Evolutionary conservation across 2,113 vertebrate genomes (phyloP), one percentile per base, ranked within the genome.

Genomic region (Lamprologus ornatipinnis): DNA sequence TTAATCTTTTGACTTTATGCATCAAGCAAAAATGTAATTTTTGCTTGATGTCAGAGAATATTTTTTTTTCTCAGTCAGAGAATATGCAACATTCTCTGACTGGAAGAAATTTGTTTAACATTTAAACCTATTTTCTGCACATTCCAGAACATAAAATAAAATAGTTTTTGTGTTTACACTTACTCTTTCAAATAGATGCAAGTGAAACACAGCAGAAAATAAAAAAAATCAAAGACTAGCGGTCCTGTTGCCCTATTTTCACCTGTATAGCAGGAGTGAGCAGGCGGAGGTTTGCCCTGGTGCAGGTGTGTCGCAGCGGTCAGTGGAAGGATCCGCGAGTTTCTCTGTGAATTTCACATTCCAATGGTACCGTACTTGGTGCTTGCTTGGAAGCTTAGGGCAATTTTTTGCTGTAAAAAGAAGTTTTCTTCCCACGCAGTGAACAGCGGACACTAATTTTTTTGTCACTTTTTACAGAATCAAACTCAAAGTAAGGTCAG

Each of bases 261-360:
- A 53, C 9, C 49, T 53, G 51, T 53, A 6, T 1, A 53, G 51
- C 19, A 53, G 51, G 51, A 21, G 51, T 53, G 5, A 0, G 51
- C 3, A 53, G 51, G 51, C 2, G 5, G 51, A 53, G 19, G 51
- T 53, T 4, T 53, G 1, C 9, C 19, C 51, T 53, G 51, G 9
- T 53, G 51, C 51, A 53, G 51, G 19, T 53, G 51, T 53, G n/a
- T 0, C 2, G 19, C 19, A 53, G 51, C 3, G 19, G 9, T 53
- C 51, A 21, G 51, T 53, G 51, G 19, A 53, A 53, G 19, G 2
- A n/a, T n/a, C n/a, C 0, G 6, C 0, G 4, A 55, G 53, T 54
- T 54, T 12, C n/a, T 54, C 53, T 54, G 53, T 54, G n/a, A 23
- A 54, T 23, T 54, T 23, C 53, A 4, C 53, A 13, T 54, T 54